Evolutionary conservation across 2,113 vertebrate species (phyloP), one percentile per base, ranked within the genome.

Genomic region (Aphelocoma coerulescens): DNA sequence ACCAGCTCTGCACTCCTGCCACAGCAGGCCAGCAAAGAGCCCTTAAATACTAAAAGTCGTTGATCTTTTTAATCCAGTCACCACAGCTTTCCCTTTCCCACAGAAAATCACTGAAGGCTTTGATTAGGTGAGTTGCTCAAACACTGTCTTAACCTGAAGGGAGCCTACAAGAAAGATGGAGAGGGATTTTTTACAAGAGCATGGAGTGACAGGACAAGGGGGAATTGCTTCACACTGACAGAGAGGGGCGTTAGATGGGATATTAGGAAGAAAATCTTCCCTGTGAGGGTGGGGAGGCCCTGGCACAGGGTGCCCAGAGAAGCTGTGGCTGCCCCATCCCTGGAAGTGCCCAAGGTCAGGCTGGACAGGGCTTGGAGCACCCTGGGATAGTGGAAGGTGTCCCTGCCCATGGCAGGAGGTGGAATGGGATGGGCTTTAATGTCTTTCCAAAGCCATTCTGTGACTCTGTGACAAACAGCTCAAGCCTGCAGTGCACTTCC

Each of bases 351-450:
- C 54, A 27, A 76, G 37, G 32, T 17, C 44, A 51, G 44, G 32
- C 0, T 59, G 72, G 54, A 68, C 0, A 1, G 46, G 27, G 55
- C 6, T 28, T 61, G 55, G 63, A 46, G 23, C 54, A 61, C 1
- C 14, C 28, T 61, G 54, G 33, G 46, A 17, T 1, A 46, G 48
- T 20, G 57, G 39, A 39, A 62, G 6, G 19, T 62, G n/a, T 24
- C 55, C 6, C 46, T 54, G 63, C n/a, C 44, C 16, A 28, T 3
- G 23, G 55, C 33, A 69, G 15, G 5, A 3, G 7, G 14, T 27
- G 28, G 55, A 23, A 62, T n/a, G 19, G 23, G n/a, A n/a, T 28
- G 48, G 33, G 12, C 7, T 75, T 54, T 61, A 23, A n/a, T 7
- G 24, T 35, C 11, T 48, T 68, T 62, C 20, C 13, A 76, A 48